Percentiles rank a stretch among this genome's conserved stretches.
phyloP scores from a whole-genome alignment of 1,140 invertebrate genomes.

The Lethrus apterus region DNA sequence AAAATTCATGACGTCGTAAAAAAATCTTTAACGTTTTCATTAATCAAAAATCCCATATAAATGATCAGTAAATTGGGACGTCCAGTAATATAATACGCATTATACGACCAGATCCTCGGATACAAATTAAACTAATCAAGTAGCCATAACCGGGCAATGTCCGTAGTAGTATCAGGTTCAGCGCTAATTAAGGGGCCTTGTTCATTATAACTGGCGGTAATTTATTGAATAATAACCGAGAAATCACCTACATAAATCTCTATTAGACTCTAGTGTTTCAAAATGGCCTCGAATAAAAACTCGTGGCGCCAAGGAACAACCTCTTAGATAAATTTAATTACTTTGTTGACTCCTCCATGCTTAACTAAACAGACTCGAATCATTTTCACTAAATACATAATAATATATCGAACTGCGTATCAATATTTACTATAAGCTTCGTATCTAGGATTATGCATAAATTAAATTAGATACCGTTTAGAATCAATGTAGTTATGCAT shows the following conservation, averaged over 20 bases:
- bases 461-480: no score
- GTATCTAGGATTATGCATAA: no score
- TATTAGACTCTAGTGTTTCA: slow-evolving; percentile 32
- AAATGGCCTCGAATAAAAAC: slow-evolving; percentile 28
- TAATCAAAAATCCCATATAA: no score
- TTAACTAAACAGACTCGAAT: slow-evolving; percentile 8
- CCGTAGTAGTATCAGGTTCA: slow-evolving; percentile 35
- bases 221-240: slow-evolving; percentile 40
- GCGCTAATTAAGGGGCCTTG: slow-evolving; percentile 35
- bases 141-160: slow-evolving; percentile 35
- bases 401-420: no score
- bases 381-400: no score
- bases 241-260: slow-evolving; percentile 40
- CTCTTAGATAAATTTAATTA: slow-evolving; percentile 29
- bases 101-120: slow-evolving; percentile 26
- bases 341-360: slow-evolving; percentile 8
- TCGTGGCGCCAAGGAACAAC: slow-evolving; percentile 24
- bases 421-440: no score
- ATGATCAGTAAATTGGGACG: slow-evolving; percentile 1
- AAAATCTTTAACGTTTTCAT: no score
- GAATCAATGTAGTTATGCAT: no score
- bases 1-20: no score
- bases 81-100: slow-evolving; percentile 13
- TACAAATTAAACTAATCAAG: slow-evolving; percentile 40
- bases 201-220: slow-evolving; percentile 36